Conservation (phyloP, 2,888 invertebrate genomes). For the Tribolium freemani region DNA sequence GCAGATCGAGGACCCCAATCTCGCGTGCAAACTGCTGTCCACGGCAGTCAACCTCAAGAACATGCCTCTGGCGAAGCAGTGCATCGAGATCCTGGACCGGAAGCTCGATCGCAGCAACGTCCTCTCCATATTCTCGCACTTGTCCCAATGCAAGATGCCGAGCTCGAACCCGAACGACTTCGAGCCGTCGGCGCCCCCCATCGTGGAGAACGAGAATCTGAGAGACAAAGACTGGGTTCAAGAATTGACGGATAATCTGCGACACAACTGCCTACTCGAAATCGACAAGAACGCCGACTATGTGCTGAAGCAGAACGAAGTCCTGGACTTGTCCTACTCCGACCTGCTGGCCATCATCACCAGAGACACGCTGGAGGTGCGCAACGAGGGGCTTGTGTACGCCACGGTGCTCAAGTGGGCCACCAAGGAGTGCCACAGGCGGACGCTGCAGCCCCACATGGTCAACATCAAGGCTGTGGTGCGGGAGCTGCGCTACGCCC, state of each 20-base stretch:
- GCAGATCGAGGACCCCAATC: slow-evolving; percentile 63
- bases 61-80: slow-evolving; percentile 77
- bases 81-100: slow-evolving; percentile 76
- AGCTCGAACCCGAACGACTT: slow-evolving; percentile 57
- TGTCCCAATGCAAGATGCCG: slow-evolving; percentile 63
- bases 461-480: slow-evolving; percentile 71
- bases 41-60: slow-evolving; percentile 83
- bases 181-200: slow-evolving; percentile 65
- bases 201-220: slow-evolving; percentile 61
- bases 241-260: slow-evolving; percentile 73
- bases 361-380: slow-evolving; percentile 78
- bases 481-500: slow-evolving; percentile 61
- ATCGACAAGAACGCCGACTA: slow-evolving; percentile 73
- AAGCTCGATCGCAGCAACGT: slow-evolving; percentile 77
- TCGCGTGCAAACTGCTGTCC: slow-evolving; percentile 79
- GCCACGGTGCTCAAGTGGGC: slow-evolving; percentile 76
- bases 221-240: slow-evolving; percentile 61
- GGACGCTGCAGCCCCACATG: slow-evolving; percentile 69
- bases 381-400: slow-evolving; percentile 75
- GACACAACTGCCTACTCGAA: slow-evolving; percentile 77
- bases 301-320: slow-evolving; percentile 71
- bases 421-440: slow-evolving; percentile 71
- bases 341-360: slow-evolving; percentile 77
- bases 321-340: slow-evolving; percentile 75
- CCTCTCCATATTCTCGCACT: slow-evolving; percentile 75